Conservation (phyloP, 2,888 invertebrate genomes). For the Ennomos quercinarius region DNA sequence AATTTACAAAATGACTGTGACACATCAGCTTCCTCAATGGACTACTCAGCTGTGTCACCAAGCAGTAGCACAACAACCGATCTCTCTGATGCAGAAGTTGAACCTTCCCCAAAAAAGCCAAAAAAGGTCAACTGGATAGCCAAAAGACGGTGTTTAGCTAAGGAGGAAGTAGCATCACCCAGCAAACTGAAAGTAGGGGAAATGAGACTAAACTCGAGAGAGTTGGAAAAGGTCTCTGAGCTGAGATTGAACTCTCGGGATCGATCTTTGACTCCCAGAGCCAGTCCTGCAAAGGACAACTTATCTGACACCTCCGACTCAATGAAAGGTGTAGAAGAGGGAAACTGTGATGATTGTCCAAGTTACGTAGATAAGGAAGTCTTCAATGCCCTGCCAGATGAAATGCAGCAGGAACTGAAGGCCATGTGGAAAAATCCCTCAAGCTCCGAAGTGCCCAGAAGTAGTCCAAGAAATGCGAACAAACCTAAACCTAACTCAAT, state of each 20-base stretch:
- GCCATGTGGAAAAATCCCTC: conserved; percentile 87
- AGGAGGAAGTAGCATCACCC: conserved; percentile 87
- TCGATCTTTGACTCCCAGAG: conserved; percentile 75
- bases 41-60: conserved; percentile 78
- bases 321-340: conserved; percentile 71
- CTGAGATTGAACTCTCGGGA: conserved; percentile 76
- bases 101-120: conserved; percentile 91
- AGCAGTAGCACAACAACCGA: conserved; percentile 84
- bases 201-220: conserved; percentile 87
- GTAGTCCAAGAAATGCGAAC: conserved; percentile 79
- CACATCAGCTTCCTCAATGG: conserved; percentile 76
- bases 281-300: conserved; percentile 77
- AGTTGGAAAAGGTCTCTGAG: conserved; percentile 84
- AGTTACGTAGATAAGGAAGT: conserved; percentile 88
- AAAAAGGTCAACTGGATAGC: conserved; percentile 82
- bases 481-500: conserved; percentile 87
- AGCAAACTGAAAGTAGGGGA: conserved; percentile 89
- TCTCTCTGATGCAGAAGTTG: conserved; percentile 88
- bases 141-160: conserved; percentile 76
- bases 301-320: conserved; percentile 72
- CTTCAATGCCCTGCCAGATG: conserved; percentile 89
- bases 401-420: conserved; percentile 90
- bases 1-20: conserved; percentile 86
- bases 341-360: conserved; percentile 84
- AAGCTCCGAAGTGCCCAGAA: conserved; percentile 68